These are phyloP conservation scores for Tenodera sinensis DNA, from an alignment of 2,888 invertebrate genomes.

Conservation along the genomic window DNA sequence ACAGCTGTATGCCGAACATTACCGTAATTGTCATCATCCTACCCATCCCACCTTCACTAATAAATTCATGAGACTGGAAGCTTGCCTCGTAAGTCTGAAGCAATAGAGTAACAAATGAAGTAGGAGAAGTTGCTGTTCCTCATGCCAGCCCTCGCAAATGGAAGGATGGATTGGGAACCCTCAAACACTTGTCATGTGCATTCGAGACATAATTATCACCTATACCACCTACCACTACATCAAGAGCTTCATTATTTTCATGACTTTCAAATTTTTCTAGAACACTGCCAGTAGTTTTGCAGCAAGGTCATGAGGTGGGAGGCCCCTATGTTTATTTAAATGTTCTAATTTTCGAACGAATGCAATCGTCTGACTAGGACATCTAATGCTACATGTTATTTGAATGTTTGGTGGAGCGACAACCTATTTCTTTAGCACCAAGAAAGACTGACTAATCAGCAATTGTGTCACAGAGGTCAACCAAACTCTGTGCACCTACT, in stretches of 20 bases:
- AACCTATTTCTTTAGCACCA: too few species aligned
- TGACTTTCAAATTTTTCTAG: background rate
- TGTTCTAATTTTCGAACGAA: background rate
- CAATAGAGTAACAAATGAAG: background rate
- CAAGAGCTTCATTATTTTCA: background rate
- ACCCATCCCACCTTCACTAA: background rate
- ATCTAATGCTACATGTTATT: background rate
- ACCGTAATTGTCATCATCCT: background rate
- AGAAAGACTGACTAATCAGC: too few species aligned
- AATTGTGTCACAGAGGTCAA: too few species aligned
- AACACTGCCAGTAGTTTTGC: background rate
- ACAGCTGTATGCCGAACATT: background rate
- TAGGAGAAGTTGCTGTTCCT: background rate
- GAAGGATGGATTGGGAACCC: too few species aligned
- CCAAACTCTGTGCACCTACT: too few species aligned
- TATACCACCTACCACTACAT: background rate
- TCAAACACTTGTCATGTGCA: background rate
- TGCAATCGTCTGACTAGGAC: background rate
- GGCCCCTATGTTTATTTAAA: background rate
- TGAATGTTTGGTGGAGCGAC: too few species aligned
- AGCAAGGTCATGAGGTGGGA: background rate
- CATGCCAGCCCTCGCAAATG: too few species aligned
- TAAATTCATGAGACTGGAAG: background rate
- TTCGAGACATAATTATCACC: too few species aligned
- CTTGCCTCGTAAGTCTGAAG: background rate